These are phyloP conservation scores for Taeniopygia guttata DNA, from an alignment of 2,797 vertebrate genomes.

Conservation along the genomic window DNA sequence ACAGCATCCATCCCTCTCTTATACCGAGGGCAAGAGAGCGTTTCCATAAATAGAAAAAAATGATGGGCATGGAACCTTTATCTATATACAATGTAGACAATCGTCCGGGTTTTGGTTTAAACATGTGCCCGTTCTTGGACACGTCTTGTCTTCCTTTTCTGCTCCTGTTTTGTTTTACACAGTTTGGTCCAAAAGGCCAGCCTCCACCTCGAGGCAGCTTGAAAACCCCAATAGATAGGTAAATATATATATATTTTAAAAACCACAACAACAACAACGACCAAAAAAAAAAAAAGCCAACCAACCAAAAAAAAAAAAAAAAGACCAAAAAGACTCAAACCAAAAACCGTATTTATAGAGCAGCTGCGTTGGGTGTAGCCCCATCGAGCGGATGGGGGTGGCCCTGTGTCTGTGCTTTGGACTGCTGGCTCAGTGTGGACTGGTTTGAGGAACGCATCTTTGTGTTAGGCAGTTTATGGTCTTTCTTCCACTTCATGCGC, in stretches of 20 bases:
- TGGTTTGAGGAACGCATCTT: conserved; percentile 95
- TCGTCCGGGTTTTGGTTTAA: conserved; percentile 64
- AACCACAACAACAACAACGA: background rate
- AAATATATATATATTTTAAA: conserved; percentile 7
- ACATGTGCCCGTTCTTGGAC: conserved; percentile 47
- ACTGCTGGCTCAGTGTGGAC: conserved; percentile 81
- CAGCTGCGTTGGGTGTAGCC: conserved; percentile 68
- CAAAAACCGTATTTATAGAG: conserved; percentile 58
- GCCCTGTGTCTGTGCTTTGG: conserved; percentile 88
- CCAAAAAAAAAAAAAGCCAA: background rate
- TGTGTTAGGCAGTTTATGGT: conserved; percentile 98
- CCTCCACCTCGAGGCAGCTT: conserved; percentile 19
- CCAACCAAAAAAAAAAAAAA: too few species aligned
- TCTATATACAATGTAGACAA: conserved; percentile 64
- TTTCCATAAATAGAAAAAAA: conserved; percentile 72
- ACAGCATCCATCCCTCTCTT: conserved; percentile 45
- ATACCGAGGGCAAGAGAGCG: conserved; percentile 14
- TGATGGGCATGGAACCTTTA: conserved; percentile 54
- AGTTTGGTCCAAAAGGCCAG: conserved; percentile 63
- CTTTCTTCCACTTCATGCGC: conserved; percentile 99
- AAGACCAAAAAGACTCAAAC: background rate
- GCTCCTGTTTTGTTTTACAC: conserved; percentile 53
- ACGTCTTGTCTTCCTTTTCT: conserved; percentile 48
- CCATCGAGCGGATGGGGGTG: conserved; percentile 85
- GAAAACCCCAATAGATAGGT: conserved; percentile 37